Base-by-base conservation (phyloP, 2,797 vertebrate genomes). In the Acrossocheilus wenchowensis region DNA sequence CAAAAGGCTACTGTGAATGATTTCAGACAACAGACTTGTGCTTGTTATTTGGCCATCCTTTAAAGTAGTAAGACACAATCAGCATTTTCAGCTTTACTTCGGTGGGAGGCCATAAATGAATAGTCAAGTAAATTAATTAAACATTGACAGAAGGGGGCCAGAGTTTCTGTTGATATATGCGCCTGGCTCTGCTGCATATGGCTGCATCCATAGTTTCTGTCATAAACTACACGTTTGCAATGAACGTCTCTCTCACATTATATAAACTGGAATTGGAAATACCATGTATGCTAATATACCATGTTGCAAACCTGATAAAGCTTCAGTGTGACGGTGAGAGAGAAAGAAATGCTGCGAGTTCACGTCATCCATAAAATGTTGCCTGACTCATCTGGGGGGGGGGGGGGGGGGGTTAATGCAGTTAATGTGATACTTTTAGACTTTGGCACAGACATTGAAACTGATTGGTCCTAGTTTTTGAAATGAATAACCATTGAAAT, bases 121-220 rank as follows among this genome's bases (percentile, higher is more conserved):
- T 89, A 90, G 89, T 92, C 88, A 88, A 90, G 85, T 89, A 87
- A 91, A 92, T 89, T 74, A 90, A 91, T 92, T 91, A 89, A 89
- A 87, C 88, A 84, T 82, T 89, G 87, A 90, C 86, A 87, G 89
- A 91, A 91, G 84, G 79, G 88, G 81, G 78, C 80, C 89, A 89
- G 78, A 74, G 81, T 68, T 72, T 87, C 80, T 69, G 84, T 72
- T 89, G 87, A 91, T 89, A 78, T 87, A 89, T 69, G 78, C 78
- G 30, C 45, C 80, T 69, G 64, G 64, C 82, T 85, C 52, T 57
- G 88, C 60, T 84, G 79, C 79, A 83, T 89, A 82, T 86, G 57
- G 52, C 83, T 64, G 83, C 48, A 68, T 83, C 39, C 62, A 52
- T 83, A 74, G 80, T 48, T 78, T 69, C 52, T 62, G 69, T 83